phyloP scores from a whole-genome alignment of 2,888 invertebrate species.

The Phengaris alcon region DNA sequence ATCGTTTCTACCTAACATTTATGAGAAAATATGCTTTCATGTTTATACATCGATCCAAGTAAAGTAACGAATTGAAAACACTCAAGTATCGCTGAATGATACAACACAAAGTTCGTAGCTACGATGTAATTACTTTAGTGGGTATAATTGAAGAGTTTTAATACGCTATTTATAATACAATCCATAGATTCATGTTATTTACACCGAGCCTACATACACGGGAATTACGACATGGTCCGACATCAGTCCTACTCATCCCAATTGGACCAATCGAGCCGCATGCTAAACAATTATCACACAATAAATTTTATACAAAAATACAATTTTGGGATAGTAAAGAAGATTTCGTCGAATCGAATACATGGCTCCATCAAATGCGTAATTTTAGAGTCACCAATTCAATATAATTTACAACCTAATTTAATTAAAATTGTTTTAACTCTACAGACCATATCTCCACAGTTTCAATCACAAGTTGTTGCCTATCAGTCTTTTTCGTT shows the following conservation, averaged over 20 bases:
- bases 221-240: constrained; percentile 13
- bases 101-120: constrained; percentile 27
- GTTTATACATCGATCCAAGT: constrained; percentile 31
- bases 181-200: constrained; percentile 19
- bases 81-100: constrained; percentile 31
- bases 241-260: constrained; percentile 36
- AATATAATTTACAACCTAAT: constrained; percentile 42
- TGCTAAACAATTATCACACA: constrained; percentile 57
- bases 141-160: constrained; percentile 35
- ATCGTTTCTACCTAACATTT: constrained; percentile 38
- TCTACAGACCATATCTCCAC: constrained; percentile 58
- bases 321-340: constrained; percentile 58
- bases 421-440: constrained; percentile 54
- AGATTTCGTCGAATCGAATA: constrained; percentile 37
- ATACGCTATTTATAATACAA: constrained; percentile 28
- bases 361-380: constrained; percentile 38
- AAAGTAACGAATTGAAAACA: constrained; percentile 17
- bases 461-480: constrained; percentile 70
- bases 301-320: constrained; percentile 76
- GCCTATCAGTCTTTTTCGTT: constrained; percentile 70
- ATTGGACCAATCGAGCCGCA: constrained; percentile 50
- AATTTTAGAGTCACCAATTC: constrained; percentile 48
- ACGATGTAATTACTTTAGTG: background rate
- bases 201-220: constrained; percentile 31
- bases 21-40: constrained; percentile 35